phyloP scores from a whole-genome alignment of 2,113 vertebrate genomes.

The Cyanoderma ruficeps region DNA sequence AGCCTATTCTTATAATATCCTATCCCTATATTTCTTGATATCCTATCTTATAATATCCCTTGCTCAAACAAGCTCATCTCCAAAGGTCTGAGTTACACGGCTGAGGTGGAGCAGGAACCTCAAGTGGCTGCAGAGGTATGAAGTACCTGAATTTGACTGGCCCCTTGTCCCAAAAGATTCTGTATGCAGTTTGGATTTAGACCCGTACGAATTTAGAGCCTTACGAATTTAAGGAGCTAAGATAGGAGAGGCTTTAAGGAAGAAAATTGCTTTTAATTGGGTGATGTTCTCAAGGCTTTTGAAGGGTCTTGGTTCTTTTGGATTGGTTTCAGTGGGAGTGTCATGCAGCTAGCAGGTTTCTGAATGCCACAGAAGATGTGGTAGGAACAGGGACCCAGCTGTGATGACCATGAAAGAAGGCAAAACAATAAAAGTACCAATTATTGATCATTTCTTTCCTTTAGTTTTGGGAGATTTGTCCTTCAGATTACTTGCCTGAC shows the following conservation, averaged over 20 bases:
- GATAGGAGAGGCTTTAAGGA: background rate
- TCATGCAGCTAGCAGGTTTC: background rate
- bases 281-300: background rate
- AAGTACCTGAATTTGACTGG: background rate
- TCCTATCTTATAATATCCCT: background rate
- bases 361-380: background rate
- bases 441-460: background rate
- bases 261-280: background rate
- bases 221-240: background rate
- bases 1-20: background rate
- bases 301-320: background rate
- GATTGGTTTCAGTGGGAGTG: background rate
- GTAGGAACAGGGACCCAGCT: background rate
- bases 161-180: background rate
- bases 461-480: background rate
- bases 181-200: background rate
- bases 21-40: too few species aligned
- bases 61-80: background rate
- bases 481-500: conserved; percentile 10
- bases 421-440: background rate
- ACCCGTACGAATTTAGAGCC: too few species aligned
- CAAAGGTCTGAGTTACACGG: background rate
- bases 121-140: background rate
- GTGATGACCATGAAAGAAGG: background rate
- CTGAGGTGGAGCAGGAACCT: background rate